Conservation (phyloP, 1,140 invertebrate genomes). For the Drosophila biarmipes region DNA sequence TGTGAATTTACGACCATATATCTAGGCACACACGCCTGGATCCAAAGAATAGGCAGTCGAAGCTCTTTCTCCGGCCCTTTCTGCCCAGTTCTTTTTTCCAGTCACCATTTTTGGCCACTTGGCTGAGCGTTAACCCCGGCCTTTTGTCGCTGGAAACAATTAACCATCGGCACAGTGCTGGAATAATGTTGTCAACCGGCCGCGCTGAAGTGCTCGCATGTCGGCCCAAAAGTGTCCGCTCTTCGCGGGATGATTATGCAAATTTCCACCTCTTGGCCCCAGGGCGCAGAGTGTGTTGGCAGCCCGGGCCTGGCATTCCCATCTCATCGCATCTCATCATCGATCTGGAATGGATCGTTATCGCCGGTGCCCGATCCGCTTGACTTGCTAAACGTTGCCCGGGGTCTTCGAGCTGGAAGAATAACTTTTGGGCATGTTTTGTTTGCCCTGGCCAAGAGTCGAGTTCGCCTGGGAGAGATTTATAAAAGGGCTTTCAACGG, state of each 20-base stretch:
- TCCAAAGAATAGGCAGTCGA: slow-evolving; percentile 23
- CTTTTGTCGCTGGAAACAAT: neutral
- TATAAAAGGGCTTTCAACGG: neutral
- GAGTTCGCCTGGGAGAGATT: neutral
- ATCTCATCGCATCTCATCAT: slow-evolving; percentile 1
- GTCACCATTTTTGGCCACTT: slow-evolving; percentile 44
- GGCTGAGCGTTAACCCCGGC: slow-evolving; percentile 70
- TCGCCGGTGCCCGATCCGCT: slow-evolving; percentile 23
- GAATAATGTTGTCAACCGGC: slow-evolving; percentile 63
- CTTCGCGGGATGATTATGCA: slow-evolving; percentile 65
- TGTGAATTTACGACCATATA: slow-evolving; percentile 10
- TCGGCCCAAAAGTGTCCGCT: slow-evolving; percentile 69
- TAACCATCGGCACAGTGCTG: slow-evolving; percentile 26
- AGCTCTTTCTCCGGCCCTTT: slow-evolving; percentile 3
- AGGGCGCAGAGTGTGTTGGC: slow-evolving; percentile 2
- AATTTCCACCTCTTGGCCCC: slow-evolving; percentile 38
- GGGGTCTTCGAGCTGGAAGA: slow-evolving; percentile 20
- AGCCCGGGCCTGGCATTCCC: neutral
- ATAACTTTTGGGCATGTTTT: slow-evolving; percentile 8
- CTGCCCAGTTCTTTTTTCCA: neutral
- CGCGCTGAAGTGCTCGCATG: slow-evolving; percentile 64
- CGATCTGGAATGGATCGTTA: slow-evolving; percentile 1
- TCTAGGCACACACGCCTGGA: slow-evolving; percentile 20
- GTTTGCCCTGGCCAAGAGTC: slow-evolving; percentile 13
- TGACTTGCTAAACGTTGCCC: slow-evolving; percentile 24